Conservation (phyloP, 2,113 vertebrate genomes). For the Barbus barbus region DNA sequence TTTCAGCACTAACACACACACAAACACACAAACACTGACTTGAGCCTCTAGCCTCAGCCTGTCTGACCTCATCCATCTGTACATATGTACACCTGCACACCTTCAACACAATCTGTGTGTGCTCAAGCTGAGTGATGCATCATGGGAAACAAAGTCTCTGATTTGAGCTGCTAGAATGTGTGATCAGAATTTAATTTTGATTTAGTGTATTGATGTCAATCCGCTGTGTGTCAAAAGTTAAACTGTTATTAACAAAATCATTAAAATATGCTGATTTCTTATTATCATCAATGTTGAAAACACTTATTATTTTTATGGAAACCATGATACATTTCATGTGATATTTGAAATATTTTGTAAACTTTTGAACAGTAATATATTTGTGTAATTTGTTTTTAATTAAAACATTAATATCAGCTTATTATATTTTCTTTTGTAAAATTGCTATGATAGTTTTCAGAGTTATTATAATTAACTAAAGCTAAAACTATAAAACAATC, state of each 20-base stretch:
- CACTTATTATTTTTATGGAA: not conserved
- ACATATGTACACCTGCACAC: not conserved
- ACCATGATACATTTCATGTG: not conserved
- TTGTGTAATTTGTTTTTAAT: not conserved
- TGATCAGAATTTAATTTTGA: not conserved
- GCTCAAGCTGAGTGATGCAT: slow-evolving; percentile 1
- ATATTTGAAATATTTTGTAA: not conserved
- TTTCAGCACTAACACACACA: slow-evolving; percentile 1
- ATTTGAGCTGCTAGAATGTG: not conserved
- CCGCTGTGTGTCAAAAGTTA: not conserved
- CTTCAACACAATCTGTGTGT: not conserved
- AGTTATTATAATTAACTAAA: too few species aligned
- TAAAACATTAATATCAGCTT: not conserved
- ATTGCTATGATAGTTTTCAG: not conserved
- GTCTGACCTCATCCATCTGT: not conserved
- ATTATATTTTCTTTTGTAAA: not conserved
- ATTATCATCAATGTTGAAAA: not conserved
- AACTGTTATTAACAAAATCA: not conserved
- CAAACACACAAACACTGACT: not conserved
- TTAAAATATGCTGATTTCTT: not conserved
- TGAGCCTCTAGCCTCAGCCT: not conserved
- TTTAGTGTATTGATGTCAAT: not conserved
- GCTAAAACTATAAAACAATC: too few species aligned
- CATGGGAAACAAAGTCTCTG: not conserved
- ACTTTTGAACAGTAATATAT: not conserved